These are phyloP conservation scores for Tribolium madens DNA, from an alignment of 1,140 invertebrate genomes.

Conservation along the genomic window DNA sequence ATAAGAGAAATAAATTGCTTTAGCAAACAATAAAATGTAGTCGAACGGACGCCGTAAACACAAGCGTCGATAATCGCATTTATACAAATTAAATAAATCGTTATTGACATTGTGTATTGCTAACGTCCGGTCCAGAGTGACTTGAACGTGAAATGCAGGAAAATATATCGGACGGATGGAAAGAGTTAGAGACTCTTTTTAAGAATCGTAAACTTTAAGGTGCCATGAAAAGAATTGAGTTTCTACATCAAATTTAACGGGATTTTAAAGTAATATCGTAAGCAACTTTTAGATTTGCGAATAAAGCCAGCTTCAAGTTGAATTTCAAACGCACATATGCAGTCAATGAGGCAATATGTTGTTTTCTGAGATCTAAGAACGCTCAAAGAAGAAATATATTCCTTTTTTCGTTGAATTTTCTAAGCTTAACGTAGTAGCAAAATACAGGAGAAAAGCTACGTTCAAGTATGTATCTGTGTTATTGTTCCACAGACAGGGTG, in stretches of 20 bases:
- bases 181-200: conserved; percentile 8
- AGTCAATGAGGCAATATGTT: conserved; percentile 31
- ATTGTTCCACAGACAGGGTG: not conserved
- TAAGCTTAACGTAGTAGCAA: not conserved
- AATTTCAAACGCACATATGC: conserved; percentile 28
- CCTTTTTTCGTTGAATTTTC: conserved; percentile 7
- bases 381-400: conserved; percentile 16
- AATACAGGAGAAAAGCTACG: not conserved
- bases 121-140: not conserved
- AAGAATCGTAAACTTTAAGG: conserved; percentile 27
- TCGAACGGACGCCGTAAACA: conserved; percentile 22
- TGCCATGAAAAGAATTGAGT: conserved; percentile 29
- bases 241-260: conserved; percentile 39
- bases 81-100: conserved; percentile 37
- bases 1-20: conserved; percentile 39
- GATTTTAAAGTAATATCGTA: conserved; percentile 30
- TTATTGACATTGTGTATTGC: conserved; percentile 1
- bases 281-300: conserved; percentile 34
- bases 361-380: conserved; percentile 13
- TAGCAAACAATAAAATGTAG: conserved; percentile 38
- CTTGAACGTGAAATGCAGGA: not conserved
- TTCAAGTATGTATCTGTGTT: not conserved
- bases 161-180: not conserved
- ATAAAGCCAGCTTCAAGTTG: not conserved
- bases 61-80: conserved; percentile 28